phyloP scores from a whole-genome alignment of 2,888 invertebrate species.

The Listrodromus nycthemerus region DNA sequence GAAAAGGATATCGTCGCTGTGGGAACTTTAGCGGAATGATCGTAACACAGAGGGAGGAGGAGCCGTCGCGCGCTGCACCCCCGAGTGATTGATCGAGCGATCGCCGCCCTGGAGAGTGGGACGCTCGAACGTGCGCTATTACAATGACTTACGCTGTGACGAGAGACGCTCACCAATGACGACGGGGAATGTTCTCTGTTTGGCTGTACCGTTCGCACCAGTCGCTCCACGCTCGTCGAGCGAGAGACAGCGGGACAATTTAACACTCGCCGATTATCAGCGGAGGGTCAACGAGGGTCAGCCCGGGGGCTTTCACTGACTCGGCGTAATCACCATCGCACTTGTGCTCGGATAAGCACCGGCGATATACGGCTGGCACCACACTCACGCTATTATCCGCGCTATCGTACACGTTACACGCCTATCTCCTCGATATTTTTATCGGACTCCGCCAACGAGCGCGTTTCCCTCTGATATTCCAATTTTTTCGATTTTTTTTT shows the following conservation, averaged over 20 bases:
- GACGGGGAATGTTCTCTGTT: slow-evolving; percentile 22
- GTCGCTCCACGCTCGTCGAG: slow-evolving; percentile 26
- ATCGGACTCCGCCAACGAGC: slow-evolving; percentile 43
- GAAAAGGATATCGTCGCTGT: not conserved
- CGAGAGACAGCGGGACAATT: slow-evolving; percentile 6
- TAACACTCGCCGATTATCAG: slow-evolving; percentile 66
- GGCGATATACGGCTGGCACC: slow-evolving; percentile 70
- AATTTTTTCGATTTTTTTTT: no score
- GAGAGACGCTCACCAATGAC: slow-evolving; percentile 2
- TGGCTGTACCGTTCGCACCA: slow-evolving; percentile 47
- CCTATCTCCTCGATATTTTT: slow-evolving; percentile 16
- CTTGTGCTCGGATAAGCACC: slow-evolving; percentile 69
- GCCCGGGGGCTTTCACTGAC: slow-evolving; percentile 76
- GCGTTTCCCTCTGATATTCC: slow-evolving; percentile 29
- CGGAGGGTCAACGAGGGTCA: slow-evolving; percentile 72
- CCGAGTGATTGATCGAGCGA: not conserved
- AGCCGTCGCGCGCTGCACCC: not conserved
- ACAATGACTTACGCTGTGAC: slow-evolving; percentile 29
- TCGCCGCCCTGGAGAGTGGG: not conserved
- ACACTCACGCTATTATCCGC: no score
- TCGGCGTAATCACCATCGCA: slow-evolving; percentile 72
- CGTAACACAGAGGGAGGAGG: not conserved
- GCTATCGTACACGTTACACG: slow-evolving; percentile 46
- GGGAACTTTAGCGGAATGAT: not conserved
- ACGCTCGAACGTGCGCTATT: slow-evolving; percentile 1